A percentile compares a stretch with the other conserved stretches of the same genome.
phyloP scores from a whole-genome alignment of 2,113 vertebrate genomes.

The Notothenia rossii region DNA sequence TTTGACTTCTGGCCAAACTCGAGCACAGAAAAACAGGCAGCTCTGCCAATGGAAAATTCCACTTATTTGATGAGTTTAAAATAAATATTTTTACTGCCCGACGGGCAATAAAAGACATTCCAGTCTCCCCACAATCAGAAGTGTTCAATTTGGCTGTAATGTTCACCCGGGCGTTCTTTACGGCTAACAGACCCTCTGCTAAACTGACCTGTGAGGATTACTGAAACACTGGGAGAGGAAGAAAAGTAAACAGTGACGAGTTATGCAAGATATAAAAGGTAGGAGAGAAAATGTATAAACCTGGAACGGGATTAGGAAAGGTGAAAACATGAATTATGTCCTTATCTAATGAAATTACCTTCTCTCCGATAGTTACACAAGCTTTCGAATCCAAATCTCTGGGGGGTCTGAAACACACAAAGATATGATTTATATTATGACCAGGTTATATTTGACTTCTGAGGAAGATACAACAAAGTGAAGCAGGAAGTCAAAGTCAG shows the following conservation, averaged over 20 bases:
- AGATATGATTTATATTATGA: background rate
- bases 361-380: slow-evolving; percentile 94
- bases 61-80: slow-evolving; percentile 78
- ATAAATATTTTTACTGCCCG: slow-evolving; percentile 77
- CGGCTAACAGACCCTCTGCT: slow-evolving; percentile 25
- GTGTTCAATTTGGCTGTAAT: slow-evolving; percentile 63
- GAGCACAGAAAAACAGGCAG: slow-evolving; percentile 12
- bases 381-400: slow-evolving; percentile 97
- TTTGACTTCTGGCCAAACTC: background rate
- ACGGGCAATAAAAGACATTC: slow-evolving; percentile 75
- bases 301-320: background rate
- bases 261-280: slow-evolving; percentile 1
- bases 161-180: slow-evolving; percentile 62
- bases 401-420: slow-evolving; percentile 86
- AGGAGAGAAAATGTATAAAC: slow-evolving; percentile 12
- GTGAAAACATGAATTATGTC: background rate
- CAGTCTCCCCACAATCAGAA: slow-evolving; percentile 75
- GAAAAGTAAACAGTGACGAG: background rate
- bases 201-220: slow-evolving; percentile 20
- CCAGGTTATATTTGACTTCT: background rate
- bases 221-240: background rate
- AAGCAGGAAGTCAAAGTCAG: background rate
- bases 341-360: slow-evolving; percentile 77
- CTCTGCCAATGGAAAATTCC: slow-evolving; percentile 80
- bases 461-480: background rate